Conservation (phyloP, 1,140 invertebrate genomes). For the Rhopalosiphum maidis region DNA sequence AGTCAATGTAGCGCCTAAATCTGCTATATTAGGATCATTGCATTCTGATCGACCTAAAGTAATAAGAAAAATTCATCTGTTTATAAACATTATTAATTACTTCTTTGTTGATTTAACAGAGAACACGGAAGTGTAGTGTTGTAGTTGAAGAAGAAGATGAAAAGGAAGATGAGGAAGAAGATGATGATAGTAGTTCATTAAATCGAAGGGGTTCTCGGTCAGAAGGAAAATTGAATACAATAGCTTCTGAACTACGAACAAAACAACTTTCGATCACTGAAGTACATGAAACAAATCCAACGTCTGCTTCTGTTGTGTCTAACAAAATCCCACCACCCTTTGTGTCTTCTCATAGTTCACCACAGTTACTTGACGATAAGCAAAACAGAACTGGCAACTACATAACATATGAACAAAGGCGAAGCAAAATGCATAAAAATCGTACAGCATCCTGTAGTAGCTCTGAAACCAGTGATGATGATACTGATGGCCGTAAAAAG, state of each 20-base stretch:
- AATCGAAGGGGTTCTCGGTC: constrained; percentile 62
- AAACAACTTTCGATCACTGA: constrained; percentile 63
- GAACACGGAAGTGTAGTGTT: constrained; percentile 85
- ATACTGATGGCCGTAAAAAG: constrained; percentile 82
- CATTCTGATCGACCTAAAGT: constrained; percentile 48
- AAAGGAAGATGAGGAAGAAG: constrained; percentile 70
- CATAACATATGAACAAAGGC: constrained; percentile 58
- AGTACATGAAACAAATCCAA: constrained; percentile 62
- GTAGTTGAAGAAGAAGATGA: constrained; percentile 86
- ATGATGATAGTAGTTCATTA: constrained; percentile 59
- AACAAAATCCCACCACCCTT: constrained; percentile 56
- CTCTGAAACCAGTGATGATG: constrained; percentile 90
- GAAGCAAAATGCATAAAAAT: constrained; percentile 70
- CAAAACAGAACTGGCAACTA: constrained; percentile 72
- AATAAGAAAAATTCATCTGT: not conserved
- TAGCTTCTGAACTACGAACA: constrained; percentile 60
- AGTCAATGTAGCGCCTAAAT: constrained; percentile 2
- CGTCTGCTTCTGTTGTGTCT: constrained; percentile 64
- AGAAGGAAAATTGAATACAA: constrained; percentile 61
- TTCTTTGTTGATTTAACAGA: constrained; percentile 59
- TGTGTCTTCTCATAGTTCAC: constrained; percentile 40
- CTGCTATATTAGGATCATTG: constrained; percentile 38
- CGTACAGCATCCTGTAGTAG: constrained; percentile 86
- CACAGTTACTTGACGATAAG: constrained; percentile 73
- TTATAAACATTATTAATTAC: not conserved